phyloP scores from a whole-genome alignment of 2,113 vertebrate species.

The Austrofundulus limnaeus region DNA sequence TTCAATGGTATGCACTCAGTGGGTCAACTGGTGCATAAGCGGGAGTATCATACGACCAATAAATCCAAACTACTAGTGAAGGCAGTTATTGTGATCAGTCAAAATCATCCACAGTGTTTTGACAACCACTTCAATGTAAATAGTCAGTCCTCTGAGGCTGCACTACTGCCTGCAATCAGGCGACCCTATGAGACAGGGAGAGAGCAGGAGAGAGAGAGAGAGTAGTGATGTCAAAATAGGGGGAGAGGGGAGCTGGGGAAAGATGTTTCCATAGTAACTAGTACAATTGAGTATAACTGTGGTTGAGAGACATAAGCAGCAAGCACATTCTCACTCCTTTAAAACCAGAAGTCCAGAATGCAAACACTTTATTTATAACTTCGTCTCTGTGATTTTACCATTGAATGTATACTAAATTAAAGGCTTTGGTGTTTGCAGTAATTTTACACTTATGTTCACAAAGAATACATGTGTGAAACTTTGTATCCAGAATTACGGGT shows the following conservation, averaged over 20 bases:
- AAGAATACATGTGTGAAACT: background rate
- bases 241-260: slow-evolving; percentile 54
- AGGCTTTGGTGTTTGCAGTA: background rate
- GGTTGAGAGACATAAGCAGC: slow-evolving; percentile 71
- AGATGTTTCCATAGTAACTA: slow-evolving; percentile 76
- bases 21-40: slow-evolving; percentile 11
- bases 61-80: slow-evolving; percentile 7
- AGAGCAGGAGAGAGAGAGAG: slow-evolving; percentile 3
- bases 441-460: background rate
- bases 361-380: slow-evolving; percentile 14
- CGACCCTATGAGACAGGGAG: slow-evolving; percentile 3
- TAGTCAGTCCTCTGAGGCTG: slow-evolving; percentile 48
- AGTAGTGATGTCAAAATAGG: slow-evolving; percentile 54
- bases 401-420: slow-evolving; percentile 12
- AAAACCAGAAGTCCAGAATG: slow-evolving; percentile 42
- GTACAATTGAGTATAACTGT: slow-evolving; percentile 69
- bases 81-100: slow-evolving; percentile 31
- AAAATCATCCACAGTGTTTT: slow-evolving; percentile 40
- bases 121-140: slow-evolving; percentile 55
- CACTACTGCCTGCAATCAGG: slow-evolving; percentile 56
- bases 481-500: background rate
- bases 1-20: background rate
- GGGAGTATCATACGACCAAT: slow-evolving; percentile 1
- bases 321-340: slow-evolving; percentile 65
- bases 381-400: slow-evolving; percentile 6